phyloP scores from a whole-genome alignment of 2,888 invertebrate species.

The Apeira syringaria region DNA sequence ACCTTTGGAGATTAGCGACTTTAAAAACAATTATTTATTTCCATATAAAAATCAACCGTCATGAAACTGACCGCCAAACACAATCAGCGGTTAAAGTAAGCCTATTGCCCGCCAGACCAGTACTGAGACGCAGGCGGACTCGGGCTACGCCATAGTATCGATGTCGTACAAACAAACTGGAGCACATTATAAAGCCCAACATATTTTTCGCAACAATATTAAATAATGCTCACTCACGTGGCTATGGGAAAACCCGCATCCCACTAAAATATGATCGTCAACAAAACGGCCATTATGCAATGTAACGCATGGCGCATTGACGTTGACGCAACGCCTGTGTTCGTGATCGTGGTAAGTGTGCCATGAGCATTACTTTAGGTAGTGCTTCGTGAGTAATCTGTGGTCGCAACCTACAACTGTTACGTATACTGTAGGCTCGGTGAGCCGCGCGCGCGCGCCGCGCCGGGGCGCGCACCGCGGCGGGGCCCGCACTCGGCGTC shows the following conservation, averaged over 20 bases:
- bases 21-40: too few species aligned
- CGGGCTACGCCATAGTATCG: too few species aligned
- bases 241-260: slow-evolving; percentile 36
- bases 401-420: slow-evolving; percentile 1
- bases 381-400: slow-evolving; percentile 11
- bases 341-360: slow-evolving; percentile 79
- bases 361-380: slow-evolving; percentile 38
- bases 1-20: too few species aligned
- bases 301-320: slow-evolving; percentile 65
- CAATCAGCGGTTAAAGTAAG: too few species aligned
- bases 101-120: too few species aligned
- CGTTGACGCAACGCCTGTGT: slow-evolving; percentile 77
- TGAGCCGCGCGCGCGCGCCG: slow-evolving; percentile 76
- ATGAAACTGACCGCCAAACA: too few species aligned
- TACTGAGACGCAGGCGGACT: too few species aligned
- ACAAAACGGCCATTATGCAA: slow-evolving; percentile 63
- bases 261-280: slow-evolving; percentile 40
- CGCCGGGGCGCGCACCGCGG: slow-evolving; percentile 56
- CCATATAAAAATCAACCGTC: too few species aligned
- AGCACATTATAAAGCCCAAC: too few species aligned
- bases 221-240: slow-evolving; percentile 7
- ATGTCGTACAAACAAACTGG: too few species aligned
- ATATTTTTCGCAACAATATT: too few species aligned
- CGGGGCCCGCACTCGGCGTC: too few species aligned
- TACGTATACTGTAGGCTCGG: slow-evolving; percentile 39